Conservation (phyloP, 2,113 vertebrate genomes). For the Donacobius atricapilla region DNA sequence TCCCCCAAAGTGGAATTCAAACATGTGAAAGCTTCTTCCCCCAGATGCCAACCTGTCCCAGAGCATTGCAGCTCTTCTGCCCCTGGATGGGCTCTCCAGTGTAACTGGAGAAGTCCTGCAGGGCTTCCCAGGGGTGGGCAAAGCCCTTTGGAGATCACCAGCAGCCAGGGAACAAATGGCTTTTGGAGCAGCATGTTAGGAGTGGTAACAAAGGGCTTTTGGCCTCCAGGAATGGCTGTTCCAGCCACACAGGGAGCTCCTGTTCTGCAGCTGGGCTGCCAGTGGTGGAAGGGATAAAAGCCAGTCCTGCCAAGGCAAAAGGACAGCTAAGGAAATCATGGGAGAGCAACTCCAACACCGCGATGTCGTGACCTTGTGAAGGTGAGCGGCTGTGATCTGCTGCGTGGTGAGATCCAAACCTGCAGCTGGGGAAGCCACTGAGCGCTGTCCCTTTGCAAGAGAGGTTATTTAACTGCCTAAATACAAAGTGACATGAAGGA, state of each 20-base stretch:
- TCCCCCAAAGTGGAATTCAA: neutral
- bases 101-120: neutral
- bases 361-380: neutral
- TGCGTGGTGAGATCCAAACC: neutral
- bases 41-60: neutral
- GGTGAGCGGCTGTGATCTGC: neutral
- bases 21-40: neutral
- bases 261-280: neutral
- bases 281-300: neutral
- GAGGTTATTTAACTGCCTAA: neutral
- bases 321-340: neutral
- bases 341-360: fast-evolving
- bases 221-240: neutral
- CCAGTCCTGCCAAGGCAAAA: neutral
- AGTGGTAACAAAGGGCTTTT: fast-evolving
- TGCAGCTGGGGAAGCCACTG: neutral
- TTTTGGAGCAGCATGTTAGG: fast-evolving
- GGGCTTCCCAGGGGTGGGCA: neutral
- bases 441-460: neutral
- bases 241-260: neutral
- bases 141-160: neutral
- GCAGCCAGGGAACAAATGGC: neutral
- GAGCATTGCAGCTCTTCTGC: neutral
- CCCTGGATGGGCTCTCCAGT: neutral
- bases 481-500: neutral